Conservation (phyloP, 2,113 vertebrate genomes). For the Odocoileus virginianus region DNA sequence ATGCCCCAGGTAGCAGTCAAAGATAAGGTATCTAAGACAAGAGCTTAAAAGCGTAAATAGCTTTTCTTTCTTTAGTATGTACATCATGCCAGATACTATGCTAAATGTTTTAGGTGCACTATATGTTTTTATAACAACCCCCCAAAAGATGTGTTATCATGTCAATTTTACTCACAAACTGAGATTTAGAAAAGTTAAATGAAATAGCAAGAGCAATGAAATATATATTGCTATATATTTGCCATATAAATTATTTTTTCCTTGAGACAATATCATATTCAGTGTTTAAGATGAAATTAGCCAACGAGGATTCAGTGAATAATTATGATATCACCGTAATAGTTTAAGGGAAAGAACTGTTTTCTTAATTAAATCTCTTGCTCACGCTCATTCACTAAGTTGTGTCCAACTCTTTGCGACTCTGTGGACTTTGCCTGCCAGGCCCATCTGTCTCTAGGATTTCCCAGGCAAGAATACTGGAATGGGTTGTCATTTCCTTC, state of each 20-base stretch:
- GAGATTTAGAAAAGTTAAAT: background rate
- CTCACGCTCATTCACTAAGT: background rate
- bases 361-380: background rate
- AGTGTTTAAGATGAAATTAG: background rate
- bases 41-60: background rate
- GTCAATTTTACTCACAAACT: background rate
- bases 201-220: background rate
- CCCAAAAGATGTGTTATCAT: background rate
- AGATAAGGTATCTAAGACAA: background rate
- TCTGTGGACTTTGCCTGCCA: background rate
- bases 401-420: background rate
- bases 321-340: background rate
- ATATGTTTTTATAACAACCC: background rate
- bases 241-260: background rate
- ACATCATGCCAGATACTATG: background rate
- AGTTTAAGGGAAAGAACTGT: background rate
- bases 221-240: background rate
- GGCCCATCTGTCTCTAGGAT: background rate
- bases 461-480: background rate
- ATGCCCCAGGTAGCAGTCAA: background rate
- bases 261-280: background rate
- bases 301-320: background rate
- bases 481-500: background rate
- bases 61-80: background rate
- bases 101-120: background rate